A percentile compares a stretch with the other conserved stretches of the same genome.
phyloP scores from a whole-genome alignment of 2,113 vertebrate genomes.

The Limnothrissa miodon region DNA sequence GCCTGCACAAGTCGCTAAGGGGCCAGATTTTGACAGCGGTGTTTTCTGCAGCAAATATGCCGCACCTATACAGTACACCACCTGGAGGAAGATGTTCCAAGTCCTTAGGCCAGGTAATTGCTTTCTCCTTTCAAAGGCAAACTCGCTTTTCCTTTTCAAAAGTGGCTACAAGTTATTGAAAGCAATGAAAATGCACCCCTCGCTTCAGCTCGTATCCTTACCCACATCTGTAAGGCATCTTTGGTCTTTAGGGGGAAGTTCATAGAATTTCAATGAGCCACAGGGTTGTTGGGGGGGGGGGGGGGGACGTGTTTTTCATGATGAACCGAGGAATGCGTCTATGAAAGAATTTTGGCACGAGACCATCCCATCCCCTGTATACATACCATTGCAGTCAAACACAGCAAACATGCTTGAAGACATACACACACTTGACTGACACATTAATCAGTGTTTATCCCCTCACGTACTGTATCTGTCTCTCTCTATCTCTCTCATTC shows the following conservation, averaged over 20 bases:
- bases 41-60: conserved; percentile 64
- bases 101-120: conserved; percentile 73
- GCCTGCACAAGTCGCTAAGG: conserved; percentile 42
- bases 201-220: not conserved
- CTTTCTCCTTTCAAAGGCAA: conserved; percentile 4
- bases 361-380: not conserved
- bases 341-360: not conserved
- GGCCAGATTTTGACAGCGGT: conserved; percentile 60
- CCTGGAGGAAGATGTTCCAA: conserved; percentile 79
- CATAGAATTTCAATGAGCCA: not conserved
- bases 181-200: not conserved
- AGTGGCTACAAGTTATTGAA: not conserved
- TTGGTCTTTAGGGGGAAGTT: not conserved
- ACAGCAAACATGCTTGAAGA: not conserved
- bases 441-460: not conserved
- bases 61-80: conserved; percentile 78
- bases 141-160: not conserved
- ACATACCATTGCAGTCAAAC: not conserved
- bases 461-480: not conserved
- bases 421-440: not conserved
- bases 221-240: not conserved
- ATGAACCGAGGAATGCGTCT: not conserved
- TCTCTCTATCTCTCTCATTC: not conserved
- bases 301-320: conserved; percentile 10
- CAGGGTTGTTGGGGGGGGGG: not conserved